These are phyloP conservation scores for Sphaeramia orbicularis DNA, from an alignment of 2,797 vertebrate genomes.

Conservation along the genomic window DNA sequence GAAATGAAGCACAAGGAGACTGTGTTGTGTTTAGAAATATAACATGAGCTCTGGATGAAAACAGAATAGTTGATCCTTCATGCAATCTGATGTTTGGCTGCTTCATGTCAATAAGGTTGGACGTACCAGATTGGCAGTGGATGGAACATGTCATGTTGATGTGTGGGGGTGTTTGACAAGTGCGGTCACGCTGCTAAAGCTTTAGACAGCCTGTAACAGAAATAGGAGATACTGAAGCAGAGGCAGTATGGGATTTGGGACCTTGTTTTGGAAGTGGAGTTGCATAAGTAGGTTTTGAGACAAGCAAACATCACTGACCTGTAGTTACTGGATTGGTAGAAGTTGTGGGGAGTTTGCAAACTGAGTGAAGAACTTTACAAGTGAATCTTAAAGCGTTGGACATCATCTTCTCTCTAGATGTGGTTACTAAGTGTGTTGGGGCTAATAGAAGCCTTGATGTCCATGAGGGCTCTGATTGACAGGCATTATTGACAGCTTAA, in stretches of 20 bases:
- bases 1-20: conserved; percentile 53
- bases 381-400: too few relatives aligned
- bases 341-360: too few relatives aligned
- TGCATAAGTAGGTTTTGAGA: conserved; percentile 51
- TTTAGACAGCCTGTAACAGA: conserved; percentile 60
- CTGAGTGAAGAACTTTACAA: too few relatives aligned
- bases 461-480: too few relatives aligned
- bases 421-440: too few relatives aligned
- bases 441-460: too few relatives aligned
- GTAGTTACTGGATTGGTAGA: conserved; percentile 9
- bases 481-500: too few relatives aligned
- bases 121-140: conserved; percentile 47
- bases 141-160: conserved; percentile 57
- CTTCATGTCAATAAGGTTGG: conserved; percentile 41
- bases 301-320: conserved; percentile 26
- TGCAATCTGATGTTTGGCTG: neutral
- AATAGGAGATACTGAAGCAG: conserved; percentile 35
- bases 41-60: conserved; percentile 33
- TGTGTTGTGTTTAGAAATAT: conserved; percentile 32
- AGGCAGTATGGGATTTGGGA: conserved; percentile 31
- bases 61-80: conserved; percentile 1
- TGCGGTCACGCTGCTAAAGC: conserved; percentile 56
- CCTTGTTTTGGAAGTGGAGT: conserved; percentile 26
- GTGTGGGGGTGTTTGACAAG: conserved; percentile 70
- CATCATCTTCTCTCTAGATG: too few relatives aligned